These are phyloP conservation scores for Discoglossus pictus DNA, from an alignment of 2,797 vertebrate species.

Conservation along the genomic window DNA sequence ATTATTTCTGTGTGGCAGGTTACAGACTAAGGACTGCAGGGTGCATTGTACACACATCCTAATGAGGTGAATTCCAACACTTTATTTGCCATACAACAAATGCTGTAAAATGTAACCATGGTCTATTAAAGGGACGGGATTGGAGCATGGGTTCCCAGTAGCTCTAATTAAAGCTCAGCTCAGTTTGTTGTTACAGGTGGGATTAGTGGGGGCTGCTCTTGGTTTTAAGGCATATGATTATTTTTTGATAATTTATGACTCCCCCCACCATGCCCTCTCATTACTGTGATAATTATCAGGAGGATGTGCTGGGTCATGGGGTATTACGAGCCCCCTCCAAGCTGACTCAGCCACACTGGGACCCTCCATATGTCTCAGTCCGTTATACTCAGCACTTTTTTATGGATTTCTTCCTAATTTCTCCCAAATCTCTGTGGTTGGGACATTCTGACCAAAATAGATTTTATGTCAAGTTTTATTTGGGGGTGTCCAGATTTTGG, in stretches of 20 bases:
- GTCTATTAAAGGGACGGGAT: too few species aligned
- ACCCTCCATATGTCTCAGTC: background rate
- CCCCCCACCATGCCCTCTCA: constrained; percentile 41
- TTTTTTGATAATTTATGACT: constrained; percentile 35
- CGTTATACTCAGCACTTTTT: constrained; percentile 11
- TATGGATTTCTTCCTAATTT: background rate
- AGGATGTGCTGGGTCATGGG: background rate
- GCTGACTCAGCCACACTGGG: constrained; percentile 31
- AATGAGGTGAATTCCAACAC: too few species aligned
- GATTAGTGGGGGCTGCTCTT: constrained; percentile 19
- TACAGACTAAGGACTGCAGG: too few species aligned
- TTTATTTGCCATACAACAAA: too few species aligned
- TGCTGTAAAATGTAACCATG: too few species aligned
- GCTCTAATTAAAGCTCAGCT: too few species aligned
- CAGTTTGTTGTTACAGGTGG: constrained; percentile 44
- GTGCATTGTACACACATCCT: too few species aligned
- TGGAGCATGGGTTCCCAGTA: too few species aligned
- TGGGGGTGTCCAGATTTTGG: too few species aligned
- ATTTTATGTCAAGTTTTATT: too few species aligned
- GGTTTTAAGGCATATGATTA: constrained; percentile 13
- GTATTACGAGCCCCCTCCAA: background rate
- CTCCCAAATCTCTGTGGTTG: background rate
- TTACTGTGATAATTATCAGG: constrained; percentile 40
- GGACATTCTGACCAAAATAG: too few species aligned
- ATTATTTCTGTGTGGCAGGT: too few species aligned